phyloP scores from a whole-genome alignment of 2,797 vertebrate genomes.

The Muscicapa striata region DNA sequence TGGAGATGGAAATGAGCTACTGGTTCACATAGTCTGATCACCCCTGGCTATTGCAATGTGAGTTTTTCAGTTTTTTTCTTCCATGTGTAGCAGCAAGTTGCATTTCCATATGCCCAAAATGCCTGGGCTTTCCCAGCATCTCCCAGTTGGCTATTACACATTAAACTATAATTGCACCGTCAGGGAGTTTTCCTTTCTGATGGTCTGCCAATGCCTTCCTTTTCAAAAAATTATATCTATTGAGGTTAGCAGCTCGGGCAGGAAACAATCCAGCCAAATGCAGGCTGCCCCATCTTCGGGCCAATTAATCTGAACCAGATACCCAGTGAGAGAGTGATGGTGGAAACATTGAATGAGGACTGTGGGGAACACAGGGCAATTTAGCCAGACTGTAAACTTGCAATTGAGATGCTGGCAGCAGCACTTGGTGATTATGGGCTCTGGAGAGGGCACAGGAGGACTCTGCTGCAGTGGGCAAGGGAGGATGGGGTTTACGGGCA shows the following conservation, averaged over 20 bases:
- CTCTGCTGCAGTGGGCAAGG: background rate
- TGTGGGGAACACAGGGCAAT: background rate
- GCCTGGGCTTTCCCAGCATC: background rate
- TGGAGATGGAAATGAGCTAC: background rate
- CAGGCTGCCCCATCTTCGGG: background rate
- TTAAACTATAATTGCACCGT: constrained; percentile 6
- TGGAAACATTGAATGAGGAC: constrained; percentile 17
- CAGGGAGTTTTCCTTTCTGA: constrained; percentile 58
- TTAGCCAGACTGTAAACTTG: background rate
- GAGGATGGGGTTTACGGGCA: background rate
- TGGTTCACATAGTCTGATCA: background rate
- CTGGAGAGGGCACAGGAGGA: background rate
- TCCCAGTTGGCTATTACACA: background rate
- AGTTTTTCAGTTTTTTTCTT: background rate
- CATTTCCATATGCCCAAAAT: background rate
- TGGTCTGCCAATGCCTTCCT: background rate
- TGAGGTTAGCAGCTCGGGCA: constrained; percentile 29
- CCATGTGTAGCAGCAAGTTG: background rate
- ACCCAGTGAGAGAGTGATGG: background rate
- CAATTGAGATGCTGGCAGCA: constrained; percentile 16
- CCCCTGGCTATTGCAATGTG: background rate
- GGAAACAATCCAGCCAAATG: constrained; percentile 50
- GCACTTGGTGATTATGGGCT: background rate
- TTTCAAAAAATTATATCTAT: constrained; percentile 6
- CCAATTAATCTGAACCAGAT: constrained; percentile 58